A percentile compares a stretch with the other conserved stretches of the same genome.
Conservation (phyloP, 2,888 invertebrate genomes). For the Malacosoma neustria region DNA sequence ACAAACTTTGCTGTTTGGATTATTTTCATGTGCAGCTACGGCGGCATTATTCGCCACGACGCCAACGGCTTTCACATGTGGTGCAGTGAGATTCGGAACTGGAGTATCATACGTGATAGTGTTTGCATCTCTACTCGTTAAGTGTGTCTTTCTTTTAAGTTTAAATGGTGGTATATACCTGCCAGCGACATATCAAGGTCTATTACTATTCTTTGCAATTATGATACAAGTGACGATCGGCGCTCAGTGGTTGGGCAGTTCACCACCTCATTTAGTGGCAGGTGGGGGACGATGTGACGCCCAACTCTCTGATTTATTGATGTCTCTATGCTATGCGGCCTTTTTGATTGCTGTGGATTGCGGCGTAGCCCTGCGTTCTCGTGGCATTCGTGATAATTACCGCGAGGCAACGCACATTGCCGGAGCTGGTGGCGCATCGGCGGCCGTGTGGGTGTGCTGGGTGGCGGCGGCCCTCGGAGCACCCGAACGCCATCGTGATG, state of each 20-base stretch:
- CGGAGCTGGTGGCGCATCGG: conserved; percentile 87
- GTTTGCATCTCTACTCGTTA: conserved; percentile 93
- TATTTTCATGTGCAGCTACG: conserved; percentile 87
- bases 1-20: conserved; percentile 88
- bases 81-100: conserved; percentile 86
- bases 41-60: conserved; percentile 86
- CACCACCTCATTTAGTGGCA: conserved; percentile 75
- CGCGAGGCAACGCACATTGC: conserved; percentile 95
- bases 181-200: conserved; percentile 93
- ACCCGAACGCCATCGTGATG: conserved; percentile 86
- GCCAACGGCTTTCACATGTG: conserved; percentile 87
- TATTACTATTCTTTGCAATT: conserved; percentile 92
- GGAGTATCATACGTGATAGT: conserved; percentile 90
- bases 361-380: conserved; percentile 87
- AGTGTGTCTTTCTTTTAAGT: conserved; percentile 94
- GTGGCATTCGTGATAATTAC: conserved; percentile 94
- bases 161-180: conserved; percentile 93
- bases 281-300: conserved; percentile 75
- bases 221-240: conserved; percentile 92
- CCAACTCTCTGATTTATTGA: conserved; percentile 80
- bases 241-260: conserved; percentile 88
- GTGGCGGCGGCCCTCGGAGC: conserved; percentile 87
- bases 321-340: conserved; percentile 88
- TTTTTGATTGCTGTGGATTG: conserved; percentile 90
- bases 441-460: conserved; percentile 92